Conservation (phyloP, 2,113 vertebrate species). For the Orthochromis indermauri region DNA sequence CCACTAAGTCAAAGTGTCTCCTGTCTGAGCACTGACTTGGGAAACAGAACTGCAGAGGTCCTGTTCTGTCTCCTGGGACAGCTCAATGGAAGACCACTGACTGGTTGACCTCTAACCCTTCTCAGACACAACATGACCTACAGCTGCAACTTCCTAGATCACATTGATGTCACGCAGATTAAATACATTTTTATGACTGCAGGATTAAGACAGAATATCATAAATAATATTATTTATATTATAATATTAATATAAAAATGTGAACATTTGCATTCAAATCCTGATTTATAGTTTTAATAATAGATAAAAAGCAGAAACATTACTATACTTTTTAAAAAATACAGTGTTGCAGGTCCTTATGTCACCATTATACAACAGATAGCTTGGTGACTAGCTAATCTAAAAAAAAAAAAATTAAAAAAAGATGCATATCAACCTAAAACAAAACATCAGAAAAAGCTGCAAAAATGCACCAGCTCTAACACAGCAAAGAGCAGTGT, state of each 20-base stretch:
- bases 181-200: not conserved
- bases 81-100: constrained; percentile 1
- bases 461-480: not conserved
- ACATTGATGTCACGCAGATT: not conserved
- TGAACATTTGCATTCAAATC: not conserved
- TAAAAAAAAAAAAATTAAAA: fast-evolving
- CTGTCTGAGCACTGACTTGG: not conserved
- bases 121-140: constrained; percentile 51
- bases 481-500: not conserved
- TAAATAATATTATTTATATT: not conserved
- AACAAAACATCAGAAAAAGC: not conserved
- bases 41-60: not conserved
- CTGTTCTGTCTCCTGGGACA: constrained; percentile 40
- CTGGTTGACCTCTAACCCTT: constrained; percentile 1
- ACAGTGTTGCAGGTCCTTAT: not conserved
- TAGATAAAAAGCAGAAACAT: not conserved
- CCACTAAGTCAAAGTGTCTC: not conserved
- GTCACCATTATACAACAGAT: not conserved
- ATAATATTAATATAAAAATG: not conserved
- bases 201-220: not conserved
- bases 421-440: not conserved
- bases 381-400: not conserved
- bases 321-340: not conserved
- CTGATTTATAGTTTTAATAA: not conserved
- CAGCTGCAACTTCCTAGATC: constrained; percentile 60